A percentile compares a stretch with the other conserved stretches of the same genome.
These are phyloP conservation scores for Drosophila kanapiae DNA, from an alignment of 1,140 invertebrate species.

Conservation along the genomic window DNA sequence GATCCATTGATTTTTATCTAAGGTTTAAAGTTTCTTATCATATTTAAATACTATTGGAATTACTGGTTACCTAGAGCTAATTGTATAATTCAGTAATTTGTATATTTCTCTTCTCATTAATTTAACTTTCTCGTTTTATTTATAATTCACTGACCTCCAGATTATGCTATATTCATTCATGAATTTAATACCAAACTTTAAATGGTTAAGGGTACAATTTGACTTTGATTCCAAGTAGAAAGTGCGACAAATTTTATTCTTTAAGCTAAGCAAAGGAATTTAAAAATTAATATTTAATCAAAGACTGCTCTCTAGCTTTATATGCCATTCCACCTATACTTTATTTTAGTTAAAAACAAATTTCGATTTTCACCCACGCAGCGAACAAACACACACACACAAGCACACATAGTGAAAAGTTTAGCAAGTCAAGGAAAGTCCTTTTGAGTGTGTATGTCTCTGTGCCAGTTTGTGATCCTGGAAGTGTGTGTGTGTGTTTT, in stretches of 20 bases:
- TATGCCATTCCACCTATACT: background rate
- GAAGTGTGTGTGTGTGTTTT: conserved; percentile 20
- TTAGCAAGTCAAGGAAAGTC: conserved; percentile 55
- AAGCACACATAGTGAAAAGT: conserved; percentile 44
- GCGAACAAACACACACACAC: background rate
- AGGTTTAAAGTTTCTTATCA: no score
- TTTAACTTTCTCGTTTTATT: no score
- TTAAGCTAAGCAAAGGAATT: background rate
- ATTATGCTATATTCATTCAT: no score
- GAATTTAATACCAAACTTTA: no score
- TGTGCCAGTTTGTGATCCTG: conserved; percentile 37
- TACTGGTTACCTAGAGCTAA: no score
- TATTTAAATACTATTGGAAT: no score
- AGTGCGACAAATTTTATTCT: background rate
- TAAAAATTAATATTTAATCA: background rate
- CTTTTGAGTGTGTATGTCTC: conserved; percentile 18
- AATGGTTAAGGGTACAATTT: no score
- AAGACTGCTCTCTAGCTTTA: no score
- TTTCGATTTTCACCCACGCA: conserved; percentile 66
- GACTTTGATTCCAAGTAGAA: background rate
- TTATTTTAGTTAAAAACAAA: conserved; percentile 51
- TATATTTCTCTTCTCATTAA: no score
- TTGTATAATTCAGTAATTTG: no score
- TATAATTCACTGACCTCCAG: no score
- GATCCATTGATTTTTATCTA: no score